Percentiles rank a stretch among this genome's conserved stretches.
Conservation (phyloP, 2,797 vertebrate species). For the Centroberyx gerrardi region DNA sequence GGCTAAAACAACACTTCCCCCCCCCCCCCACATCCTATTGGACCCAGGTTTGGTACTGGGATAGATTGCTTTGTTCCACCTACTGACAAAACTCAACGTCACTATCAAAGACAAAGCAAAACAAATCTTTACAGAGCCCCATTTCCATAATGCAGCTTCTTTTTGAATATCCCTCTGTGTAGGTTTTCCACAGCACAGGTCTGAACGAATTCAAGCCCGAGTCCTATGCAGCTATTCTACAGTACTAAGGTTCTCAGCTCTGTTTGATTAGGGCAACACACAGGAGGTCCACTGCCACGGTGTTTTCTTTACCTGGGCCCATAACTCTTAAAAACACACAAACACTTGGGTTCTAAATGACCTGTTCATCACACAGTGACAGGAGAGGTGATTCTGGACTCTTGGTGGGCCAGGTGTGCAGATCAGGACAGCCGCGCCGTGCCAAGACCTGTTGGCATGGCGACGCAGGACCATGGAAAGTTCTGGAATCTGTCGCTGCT, state of each 20-base stretch:
- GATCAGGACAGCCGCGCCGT: conserved; percentile 77
- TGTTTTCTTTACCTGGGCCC: conserved; percentile 85
- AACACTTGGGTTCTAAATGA: conserved; percentile 87
- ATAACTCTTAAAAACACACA: conserved; percentile 87
- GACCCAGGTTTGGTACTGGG: too few species aligned
- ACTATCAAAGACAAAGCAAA: conserved; percentile 61
- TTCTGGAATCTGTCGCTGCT: conserved; percentile 87
- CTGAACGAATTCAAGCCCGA: conserved; percentile 61
- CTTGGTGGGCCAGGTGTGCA: conserved; percentile 87
- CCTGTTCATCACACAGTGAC: conserved; percentile 86
- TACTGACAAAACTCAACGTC: conserved; percentile 26
- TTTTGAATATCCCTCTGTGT: conserved; percentile 68
- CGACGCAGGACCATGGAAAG: conserved; percentile 82
- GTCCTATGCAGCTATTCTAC: conserved; percentile 62
- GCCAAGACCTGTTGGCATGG: conserved; percentile 84
- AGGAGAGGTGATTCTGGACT: conserved; percentile 84
- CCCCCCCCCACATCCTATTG: too few species aligned
- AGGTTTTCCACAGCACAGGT: conserved; percentile 69
- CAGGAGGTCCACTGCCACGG: conserved; percentile 80
- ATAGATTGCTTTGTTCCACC: too few species aligned
- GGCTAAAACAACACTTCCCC: too few species aligned
- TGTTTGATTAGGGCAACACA: conserved; percentile 82
- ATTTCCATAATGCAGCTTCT: conserved; percentile 60
- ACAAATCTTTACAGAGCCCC: conserved; percentile 47
- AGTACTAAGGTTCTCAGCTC: conserved; percentile 71